Evolutionary conservation across 2,113 vertebrate species (phyloP).

Genomic region (Epinephelus lanceolatus): DNA sequence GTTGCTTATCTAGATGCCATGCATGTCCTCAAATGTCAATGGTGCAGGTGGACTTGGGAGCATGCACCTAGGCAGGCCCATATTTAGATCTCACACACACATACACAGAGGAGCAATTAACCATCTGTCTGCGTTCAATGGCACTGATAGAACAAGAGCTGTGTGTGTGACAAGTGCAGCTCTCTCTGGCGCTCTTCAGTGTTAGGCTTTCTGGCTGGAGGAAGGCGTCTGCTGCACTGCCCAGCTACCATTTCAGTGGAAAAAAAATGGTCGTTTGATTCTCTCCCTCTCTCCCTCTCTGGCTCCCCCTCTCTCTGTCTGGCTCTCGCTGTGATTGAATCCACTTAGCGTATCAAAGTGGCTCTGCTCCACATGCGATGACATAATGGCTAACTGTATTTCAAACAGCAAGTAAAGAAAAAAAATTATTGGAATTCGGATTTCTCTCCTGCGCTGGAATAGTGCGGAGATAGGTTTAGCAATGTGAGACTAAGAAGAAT

Average conservation of each 20-base stretch:
- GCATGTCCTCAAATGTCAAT: constrained; percentile 36
- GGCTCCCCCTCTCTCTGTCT: background rate
- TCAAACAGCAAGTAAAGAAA: constrained; percentile 32
- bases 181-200: constrained; percentile 46
- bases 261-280: constrained; percentile 53
- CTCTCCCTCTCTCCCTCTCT: constrained; percentile 8
- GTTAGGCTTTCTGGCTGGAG: constrained; percentile 59
- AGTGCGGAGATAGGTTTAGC: constrained; percentile 19
- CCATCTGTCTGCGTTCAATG: constrained; percentile 67
- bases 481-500: constrained; percentile 25
- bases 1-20: constrained; percentile 31
- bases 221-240: constrained; percentile 50
- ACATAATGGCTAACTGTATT: constrained; percentile 63
- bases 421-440: constrained; percentile 19
- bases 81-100: constrained; percentile 48
- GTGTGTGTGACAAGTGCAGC: constrained; percentile 40
- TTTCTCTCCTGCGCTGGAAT: constrained; percentile 14
- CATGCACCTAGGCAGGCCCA: constrained; percentile 13
- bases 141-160: constrained; percentile 55
- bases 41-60: constrained; percentile 42
- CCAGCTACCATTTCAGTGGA: constrained; percentile 58
- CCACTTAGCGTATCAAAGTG: constrained; percentile 62
- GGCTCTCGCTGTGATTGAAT: constrained; percentile 57
- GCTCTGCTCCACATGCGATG: constrained; percentile 51
- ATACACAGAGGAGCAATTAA: constrained; percentile 62